Evolutionary conservation across 2,888 invertebrate species (phyloP), one percentile per base, ranked within the genome.

Genomic region (Octodonta nipae): DNA sequence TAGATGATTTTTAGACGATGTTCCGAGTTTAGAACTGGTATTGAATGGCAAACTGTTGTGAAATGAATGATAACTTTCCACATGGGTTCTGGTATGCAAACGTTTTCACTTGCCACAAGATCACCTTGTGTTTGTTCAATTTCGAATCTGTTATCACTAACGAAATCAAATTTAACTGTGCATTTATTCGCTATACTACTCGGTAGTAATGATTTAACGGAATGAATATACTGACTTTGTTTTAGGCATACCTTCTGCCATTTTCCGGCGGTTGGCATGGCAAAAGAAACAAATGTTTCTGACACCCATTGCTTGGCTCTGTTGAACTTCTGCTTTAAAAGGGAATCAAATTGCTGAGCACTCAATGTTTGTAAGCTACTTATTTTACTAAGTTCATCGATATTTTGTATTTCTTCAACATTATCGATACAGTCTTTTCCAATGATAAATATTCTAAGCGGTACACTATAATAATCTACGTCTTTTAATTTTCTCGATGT

Each of bases 301-400:
- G 84, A 78, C 52, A 82, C 78, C 84, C 85, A 85, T 54, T 82
- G 80, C 51, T 78, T 81, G 8, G 85, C 84, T 49, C 82, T 80
- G 6, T 78, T 68, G 40, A 82, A 71, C 55, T 75, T 72, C 8
- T 72, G 65, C 54, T 77, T 75, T 47, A 76, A 65, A 25, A 71
- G 66, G n/a, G 49, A 45, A n/a, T 44, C 41, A 36, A 55, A 49
- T 2, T 52, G 53, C 3, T n/a, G 11, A 3, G n/a, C 20, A n/a
- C n/a, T n/a, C 7, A 7, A 45, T n/a, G 42, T 43, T 38, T 45
- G 30, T 24, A 46, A 28, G 40, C 41, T 40, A 25, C 38, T 35
- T 33, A 50, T 51, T 22, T 56, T 44, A 36, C 50, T 43, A 30
- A 29, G 27, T 14, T 33, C 33, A 33, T n/a, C n/a, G n/a, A n/a